phyloP scores from a whole-genome alignment of 2,113 vertebrate species.

The Spea multiplicata region DNA sequence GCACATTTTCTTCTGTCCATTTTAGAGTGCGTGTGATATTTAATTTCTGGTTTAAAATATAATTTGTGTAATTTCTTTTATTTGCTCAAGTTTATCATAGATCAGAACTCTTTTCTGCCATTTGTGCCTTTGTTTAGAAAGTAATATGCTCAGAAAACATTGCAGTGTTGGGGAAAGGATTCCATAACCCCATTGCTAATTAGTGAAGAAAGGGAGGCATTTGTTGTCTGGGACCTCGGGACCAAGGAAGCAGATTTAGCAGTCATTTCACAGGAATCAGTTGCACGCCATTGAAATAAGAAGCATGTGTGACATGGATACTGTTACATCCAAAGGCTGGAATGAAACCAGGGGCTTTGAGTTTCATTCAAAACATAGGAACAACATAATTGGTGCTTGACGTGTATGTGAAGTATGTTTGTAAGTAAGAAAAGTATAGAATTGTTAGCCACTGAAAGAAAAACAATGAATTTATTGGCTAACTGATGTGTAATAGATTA shows the following conservation, averaged over 20 bases:
- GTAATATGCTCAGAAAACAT: not conserved
- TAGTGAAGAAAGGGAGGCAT: conserved; percentile 29
- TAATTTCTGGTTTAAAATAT: too few species aligned
- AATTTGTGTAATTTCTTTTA: too few species aligned
- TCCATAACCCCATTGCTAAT: conserved; percentile 20
- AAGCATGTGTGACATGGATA: conserved; percentile 45
- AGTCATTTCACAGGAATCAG: conserved; percentile 41
- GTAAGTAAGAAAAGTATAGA: too few species aligned
- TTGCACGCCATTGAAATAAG: conserved; percentile 43
- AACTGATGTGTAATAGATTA: too few species aligned
- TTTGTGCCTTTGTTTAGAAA: not conserved
- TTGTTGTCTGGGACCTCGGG: conserved; percentile 28
- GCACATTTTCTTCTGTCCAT: too few species aligned
- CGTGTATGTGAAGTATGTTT: not conserved
- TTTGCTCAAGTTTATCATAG: too few species aligned
- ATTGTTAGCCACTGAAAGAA: too few species aligned
- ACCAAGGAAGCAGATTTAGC: conserved; percentile 6
- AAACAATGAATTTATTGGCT: too few species aligned
- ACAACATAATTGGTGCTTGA: conserved; percentile 44
- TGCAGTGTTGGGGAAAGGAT: conserved; percentile 9
- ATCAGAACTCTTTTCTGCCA: too few species aligned
- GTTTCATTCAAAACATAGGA: conserved; percentile 39
- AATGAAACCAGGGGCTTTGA: conserved; percentile 32
- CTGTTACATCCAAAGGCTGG: conserved; percentile 33
- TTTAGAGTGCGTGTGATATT: too few species aligned